phyloP scores from a whole-genome alignment of 2,888 invertebrate genomes.

The Tenthredo notha region DNA sequence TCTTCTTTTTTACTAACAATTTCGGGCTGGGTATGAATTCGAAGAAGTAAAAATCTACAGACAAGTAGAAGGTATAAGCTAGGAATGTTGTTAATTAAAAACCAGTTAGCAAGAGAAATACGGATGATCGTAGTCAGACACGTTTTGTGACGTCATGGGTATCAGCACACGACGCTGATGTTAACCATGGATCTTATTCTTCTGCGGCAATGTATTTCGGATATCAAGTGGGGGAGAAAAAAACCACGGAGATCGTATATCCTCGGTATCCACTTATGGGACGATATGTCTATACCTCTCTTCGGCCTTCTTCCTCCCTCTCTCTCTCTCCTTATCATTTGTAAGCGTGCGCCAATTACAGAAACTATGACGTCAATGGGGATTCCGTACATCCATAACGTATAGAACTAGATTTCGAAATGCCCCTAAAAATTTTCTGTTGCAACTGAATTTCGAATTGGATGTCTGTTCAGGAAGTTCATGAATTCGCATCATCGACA shows the following conservation, averaged over 20 bases:
- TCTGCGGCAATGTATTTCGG: not conserved
- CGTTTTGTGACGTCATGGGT: slow-evolving; percentile 13
- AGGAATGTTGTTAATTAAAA: slow-evolving; percentile 1
- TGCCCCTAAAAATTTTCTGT: not conserved
- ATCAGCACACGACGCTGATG: slow-evolving; percentile 5
- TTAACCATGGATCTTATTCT: not conserved
- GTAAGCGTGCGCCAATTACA: not conserved
- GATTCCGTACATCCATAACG: not conserved
- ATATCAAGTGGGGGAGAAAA: not conserved
- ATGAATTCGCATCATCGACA: not conserved
- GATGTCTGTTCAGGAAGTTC: not conserved
- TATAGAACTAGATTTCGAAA: not conserved
- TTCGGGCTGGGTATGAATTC: not conserved
- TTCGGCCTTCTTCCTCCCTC: not conserved
- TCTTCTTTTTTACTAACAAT: not conserved
- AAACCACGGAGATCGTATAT: not conserved
- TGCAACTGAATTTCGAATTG: not conserved
- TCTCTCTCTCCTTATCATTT: not conserved
- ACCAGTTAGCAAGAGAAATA: not conserved
- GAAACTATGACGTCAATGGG: slow-evolving; percentile 17
- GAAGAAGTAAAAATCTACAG: not conserved
- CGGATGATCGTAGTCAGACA: not conserved
- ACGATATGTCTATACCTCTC: not conserved
- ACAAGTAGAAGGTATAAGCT: not conserved
- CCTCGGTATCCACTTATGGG: not conserved